Conservation (phyloP, 1,140 invertebrate species). For the Zophobas atratus region DNA sequence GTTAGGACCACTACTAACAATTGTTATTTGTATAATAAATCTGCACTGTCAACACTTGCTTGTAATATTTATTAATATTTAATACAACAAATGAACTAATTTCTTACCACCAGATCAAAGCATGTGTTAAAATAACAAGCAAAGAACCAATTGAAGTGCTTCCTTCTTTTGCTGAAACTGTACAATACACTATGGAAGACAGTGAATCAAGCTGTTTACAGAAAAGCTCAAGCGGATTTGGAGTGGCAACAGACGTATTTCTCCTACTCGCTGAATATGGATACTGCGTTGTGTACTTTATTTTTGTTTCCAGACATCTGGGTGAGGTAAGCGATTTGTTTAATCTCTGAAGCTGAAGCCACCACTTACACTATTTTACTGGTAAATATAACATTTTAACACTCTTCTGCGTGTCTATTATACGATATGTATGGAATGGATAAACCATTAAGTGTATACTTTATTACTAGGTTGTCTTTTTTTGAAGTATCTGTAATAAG, state of each 20-base stretch:
- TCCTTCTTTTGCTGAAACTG: constrained; percentile 85
- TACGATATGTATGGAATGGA: too few species aligned
- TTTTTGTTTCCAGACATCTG: constrained; percentile 90
- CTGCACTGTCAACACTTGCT: constrained; percentile 83
- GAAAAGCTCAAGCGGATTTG: constrained; percentile 74
- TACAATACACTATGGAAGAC: constrained; percentile 81
- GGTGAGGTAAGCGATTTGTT: constrained; percentile 74
- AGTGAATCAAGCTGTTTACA: constrained; percentile 75
- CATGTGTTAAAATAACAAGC: constrained; percentile 78
- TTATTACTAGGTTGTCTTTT: too few species aligned
- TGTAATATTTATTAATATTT: constrained; percentile 67
- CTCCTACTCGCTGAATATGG: constrained; percentile 93
- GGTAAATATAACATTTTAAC: too few species aligned
- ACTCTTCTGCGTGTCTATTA: too few species aligned
- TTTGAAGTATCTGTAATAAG: too few species aligned
- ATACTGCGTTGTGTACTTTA: constrained; percentile 96
- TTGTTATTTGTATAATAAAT: constrained; percentile 78
- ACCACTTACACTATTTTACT: too few species aligned
- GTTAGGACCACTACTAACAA: constrained; percentile 76
- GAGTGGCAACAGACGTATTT: constrained; percentile 81
- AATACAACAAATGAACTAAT: background rate
- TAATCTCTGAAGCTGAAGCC: too few species aligned
- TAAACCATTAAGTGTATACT: too few species aligned
- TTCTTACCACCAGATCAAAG: constrained; percentile 72
- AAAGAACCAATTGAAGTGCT: constrained; percentile 68